Conservation (phyloP, 2,888 invertebrate species). For the Imbricaverruca yamaguchii region DNA sequence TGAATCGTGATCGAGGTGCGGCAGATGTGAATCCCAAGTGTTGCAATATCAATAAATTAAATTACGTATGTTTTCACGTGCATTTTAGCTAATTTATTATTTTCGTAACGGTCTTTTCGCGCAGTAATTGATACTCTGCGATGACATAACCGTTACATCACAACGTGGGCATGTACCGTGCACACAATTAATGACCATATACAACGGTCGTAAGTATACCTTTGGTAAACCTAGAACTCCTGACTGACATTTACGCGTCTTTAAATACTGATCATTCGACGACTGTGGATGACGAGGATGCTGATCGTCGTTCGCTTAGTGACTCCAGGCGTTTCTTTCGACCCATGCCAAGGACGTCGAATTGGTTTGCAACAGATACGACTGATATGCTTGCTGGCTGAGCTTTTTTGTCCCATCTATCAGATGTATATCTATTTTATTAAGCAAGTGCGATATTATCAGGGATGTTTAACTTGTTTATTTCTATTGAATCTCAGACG, state of each 20-base stretch:
- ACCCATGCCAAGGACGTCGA: too few species aligned
- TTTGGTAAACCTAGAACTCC: neutral
- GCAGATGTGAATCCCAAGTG: neutral
- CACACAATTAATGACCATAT: neutral
- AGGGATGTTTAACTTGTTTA: too few species aligned
- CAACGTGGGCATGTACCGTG: neutral
- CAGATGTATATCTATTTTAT: too few species aligned
- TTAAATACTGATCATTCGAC: neutral
- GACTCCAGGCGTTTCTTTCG: too few species aligned
- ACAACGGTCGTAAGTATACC: neutral
- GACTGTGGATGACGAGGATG: too few species aligned
- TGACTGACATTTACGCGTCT: neutral
- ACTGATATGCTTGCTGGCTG: too few species aligned
- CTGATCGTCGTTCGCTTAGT: too few species aligned
- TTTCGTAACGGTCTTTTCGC: neutral
- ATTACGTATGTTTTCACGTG: neutral
- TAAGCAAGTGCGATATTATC: too few species aligned
- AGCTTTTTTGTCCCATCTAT: too few species aligned
- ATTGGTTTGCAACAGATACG: too few species aligned
- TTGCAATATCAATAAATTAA: conserved; percentile 11
- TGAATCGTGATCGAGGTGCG: too few species aligned
- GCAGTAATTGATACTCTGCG: neutral
- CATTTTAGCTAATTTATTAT: neutral
- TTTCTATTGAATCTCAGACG: too few species aligned
- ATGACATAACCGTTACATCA: neutral